phyloP scores from a whole-genome alignment of 2,888 invertebrate genomes.

The Cataglyphis rosenhaueri region DNA sequence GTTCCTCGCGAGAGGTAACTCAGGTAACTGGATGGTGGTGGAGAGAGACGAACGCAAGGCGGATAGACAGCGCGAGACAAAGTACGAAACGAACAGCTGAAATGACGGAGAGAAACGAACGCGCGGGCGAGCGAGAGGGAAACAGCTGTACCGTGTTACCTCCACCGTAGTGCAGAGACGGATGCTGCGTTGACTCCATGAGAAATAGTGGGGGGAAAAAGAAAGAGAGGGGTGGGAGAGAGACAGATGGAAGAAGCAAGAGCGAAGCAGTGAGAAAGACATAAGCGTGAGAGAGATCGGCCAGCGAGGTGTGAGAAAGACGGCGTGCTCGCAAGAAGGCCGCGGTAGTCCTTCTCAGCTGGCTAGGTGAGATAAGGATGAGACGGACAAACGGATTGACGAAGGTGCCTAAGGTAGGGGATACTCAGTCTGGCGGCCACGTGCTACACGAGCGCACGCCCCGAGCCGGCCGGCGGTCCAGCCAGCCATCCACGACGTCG shows the following conservation, averaged over 20 bases:
- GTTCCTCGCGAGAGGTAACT: slow-evolving; percentile 45
- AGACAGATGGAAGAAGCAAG: slow-evolving; percentile 35
- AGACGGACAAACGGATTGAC: slow-evolving; percentile 82
- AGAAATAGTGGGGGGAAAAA: slow-evolving; percentile 24
- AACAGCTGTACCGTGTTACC: slow-evolving; percentile 32
- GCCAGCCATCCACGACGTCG: slow-evolving; percentile 69
- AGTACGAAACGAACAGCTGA: slow-evolving; percentile 44
- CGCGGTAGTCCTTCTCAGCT: slow-evolving; percentile 76
- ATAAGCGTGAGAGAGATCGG: slow-evolving; percentile 28
- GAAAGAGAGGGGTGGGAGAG: slow-evolving; percentile 40
- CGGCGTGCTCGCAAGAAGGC: slow-evolving; percentile 68
- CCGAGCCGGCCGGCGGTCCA: slow-evolving; percentile 82
- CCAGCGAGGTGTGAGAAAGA: slow-evolving; percentile 35
- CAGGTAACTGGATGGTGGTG: slow-evolving; percentile 44
- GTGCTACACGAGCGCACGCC: slow-evolving; percentile 85
- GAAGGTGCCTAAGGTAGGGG: slow-evolving; percentile 81
- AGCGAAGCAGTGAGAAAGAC: slow-evolving; percentile 33
- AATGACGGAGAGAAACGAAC: slow-evolving; percentile 45
- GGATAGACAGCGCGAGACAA: slow-evolving; percentile 37
- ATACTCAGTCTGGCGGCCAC: slow-evolving; percentile 84
- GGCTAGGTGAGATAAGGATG: slow-evolving; percentile 81
- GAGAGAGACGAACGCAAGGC: slow-evolving; percentile 37
- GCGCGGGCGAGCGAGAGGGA: slow-evolving; percentile 46
- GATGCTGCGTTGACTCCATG: slow-evolving; percentile 38
- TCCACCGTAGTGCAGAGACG: slow-evolving; percentile 48